Evolutionary conservation across 2,113 vertebrate genomes (phyloP), one percentile per base, ranked within the genome.

Genomic region (Poeciliopsis occidentalis): DNA sequence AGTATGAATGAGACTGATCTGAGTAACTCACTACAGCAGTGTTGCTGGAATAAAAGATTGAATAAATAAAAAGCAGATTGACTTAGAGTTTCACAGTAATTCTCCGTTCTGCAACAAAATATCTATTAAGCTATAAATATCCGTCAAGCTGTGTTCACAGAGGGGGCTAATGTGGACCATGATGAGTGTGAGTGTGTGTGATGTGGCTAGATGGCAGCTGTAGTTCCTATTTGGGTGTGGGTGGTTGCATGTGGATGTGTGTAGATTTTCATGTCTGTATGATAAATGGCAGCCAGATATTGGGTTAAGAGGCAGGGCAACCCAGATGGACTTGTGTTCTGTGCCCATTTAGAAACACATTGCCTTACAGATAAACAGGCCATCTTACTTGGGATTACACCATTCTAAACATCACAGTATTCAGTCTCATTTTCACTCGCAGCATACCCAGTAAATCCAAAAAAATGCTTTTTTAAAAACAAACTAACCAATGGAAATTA

Each of bases 111-210:
- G 66, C 87, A 84, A 89, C 81, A 86, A 83, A 89, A 75, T 79
- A 90, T 87, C 70, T 82, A 85, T 87, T 75, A 70, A 54, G 54
- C 71, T 92, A 92, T 90, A 94, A 92, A 93, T 94, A 94, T 82
- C 76, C 47, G 67, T 83, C 34, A 62, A 57, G 78, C 15, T 79
- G 81, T 85, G 78, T 78, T 88, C 86, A 80, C 69, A 88, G 71
- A 90, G 79, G 83, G 67, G 73, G 71, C 76, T 94, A 93, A 92
- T 93, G 84, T 84, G 82, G 89, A 92, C 87, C 88, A 87, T 91
- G 71, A 47, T 80, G 69, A 88, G 85, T 81, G 63, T 78, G 76
- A 76, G 74, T 82, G 67, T 87, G 79, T 92, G 81, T 90, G 87
- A 88, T 89, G 89, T 92, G 88, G 90, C 85, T 72, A 76, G 69